Percentiles rank a stretch among this genome's conserved stretches.
Conservation (phyloP, 2,113 vertebrate species). For the Laticauda laticaudata region DNA sequence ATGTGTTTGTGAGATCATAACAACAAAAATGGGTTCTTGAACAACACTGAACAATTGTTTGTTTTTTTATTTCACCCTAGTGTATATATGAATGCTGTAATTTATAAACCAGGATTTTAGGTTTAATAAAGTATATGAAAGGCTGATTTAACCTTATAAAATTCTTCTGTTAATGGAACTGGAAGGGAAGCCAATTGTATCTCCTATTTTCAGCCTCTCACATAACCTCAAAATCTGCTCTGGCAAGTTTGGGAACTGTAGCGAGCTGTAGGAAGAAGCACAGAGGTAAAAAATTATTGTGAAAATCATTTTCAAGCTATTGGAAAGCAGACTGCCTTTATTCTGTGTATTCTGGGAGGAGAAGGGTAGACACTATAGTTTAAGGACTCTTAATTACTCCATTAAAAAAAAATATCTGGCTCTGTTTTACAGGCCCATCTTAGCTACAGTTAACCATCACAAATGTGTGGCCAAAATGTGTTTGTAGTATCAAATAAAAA, state of each 20-base stretch:
- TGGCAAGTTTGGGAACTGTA: background rate
- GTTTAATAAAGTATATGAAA: background rate
- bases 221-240: background rate
- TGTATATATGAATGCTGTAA: background rate
- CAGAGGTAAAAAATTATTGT: background rate
- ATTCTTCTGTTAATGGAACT: background rate
- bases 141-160: background rate
- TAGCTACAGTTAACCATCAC: background rate
- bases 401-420: background rate
- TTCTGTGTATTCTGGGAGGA: background rate
- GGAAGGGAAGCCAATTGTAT: background rate
- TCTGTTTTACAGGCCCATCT: background rate
- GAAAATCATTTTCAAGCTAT: background rate
- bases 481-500: background rate
- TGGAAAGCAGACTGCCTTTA: background rate
- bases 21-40: background rate
- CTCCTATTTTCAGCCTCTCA: background rate
- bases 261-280: background rate
- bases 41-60: background rate
- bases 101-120: background rate
- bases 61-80: background rate
- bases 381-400: background rate
- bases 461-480: no score
- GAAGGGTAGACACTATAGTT: background rate
- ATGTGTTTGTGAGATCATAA: background rate